Conservation (phyloP, 2,797 vertebrate genomes). For the Bradypodion pumilum region DNA sequence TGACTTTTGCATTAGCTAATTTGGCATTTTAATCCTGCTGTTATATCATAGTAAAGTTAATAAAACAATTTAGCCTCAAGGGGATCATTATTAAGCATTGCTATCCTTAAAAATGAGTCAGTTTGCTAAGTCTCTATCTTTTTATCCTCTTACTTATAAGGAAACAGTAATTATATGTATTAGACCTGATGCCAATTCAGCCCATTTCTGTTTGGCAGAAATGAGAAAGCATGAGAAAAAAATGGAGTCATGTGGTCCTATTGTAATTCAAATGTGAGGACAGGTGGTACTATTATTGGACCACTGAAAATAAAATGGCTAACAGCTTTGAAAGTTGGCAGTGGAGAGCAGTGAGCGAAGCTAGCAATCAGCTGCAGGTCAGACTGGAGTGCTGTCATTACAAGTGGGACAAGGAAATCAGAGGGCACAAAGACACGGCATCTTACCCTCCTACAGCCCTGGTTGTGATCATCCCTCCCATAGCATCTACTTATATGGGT, state of each 20-base stretch:
- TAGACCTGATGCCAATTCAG: neutral
- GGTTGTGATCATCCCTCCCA: no score
- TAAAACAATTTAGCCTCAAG: constrained; percentile 7
- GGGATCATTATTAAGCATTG: neutral
- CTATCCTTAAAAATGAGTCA: neutral
- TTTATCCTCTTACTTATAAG: constrained; percentile 29
- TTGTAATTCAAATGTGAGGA: no score
- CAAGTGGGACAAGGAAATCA: no score
- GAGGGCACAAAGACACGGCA: no score
- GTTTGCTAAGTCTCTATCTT: constrained; percentile 16
- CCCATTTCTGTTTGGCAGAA: neutral
- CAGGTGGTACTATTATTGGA: no score
- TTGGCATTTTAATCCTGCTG: neutral
- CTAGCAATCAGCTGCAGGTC: neutral
- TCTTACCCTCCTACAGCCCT: no score
- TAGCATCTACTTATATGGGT: no score
- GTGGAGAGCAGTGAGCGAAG: no score
- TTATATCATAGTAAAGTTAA: no score
- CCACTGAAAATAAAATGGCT: no score
- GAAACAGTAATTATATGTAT: neutral
- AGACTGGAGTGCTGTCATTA: no score
- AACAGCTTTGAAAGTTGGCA: neutral
- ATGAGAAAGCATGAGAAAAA: neutral
- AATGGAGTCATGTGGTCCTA: neutral
- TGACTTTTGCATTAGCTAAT: neutral